A percentile compares a stretch with the other conserved stretches of the same genome.
Evolutionary conservation across 2,797 vertebrate genomes (phyloP).

Genomic region (Poeciliopsis turneri): DNA sequence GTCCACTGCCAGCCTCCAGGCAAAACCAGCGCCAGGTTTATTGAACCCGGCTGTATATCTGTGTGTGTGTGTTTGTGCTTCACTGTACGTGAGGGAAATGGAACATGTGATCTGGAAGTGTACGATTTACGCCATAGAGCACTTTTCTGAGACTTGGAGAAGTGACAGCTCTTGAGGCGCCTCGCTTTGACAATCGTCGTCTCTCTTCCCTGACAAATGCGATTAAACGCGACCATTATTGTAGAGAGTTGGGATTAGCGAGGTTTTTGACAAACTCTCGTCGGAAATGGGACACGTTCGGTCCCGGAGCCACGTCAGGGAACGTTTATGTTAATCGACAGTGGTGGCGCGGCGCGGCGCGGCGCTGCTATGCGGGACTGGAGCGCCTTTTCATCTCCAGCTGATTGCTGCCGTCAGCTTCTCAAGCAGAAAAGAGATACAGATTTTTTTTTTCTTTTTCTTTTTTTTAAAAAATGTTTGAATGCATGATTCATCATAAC

Average conservation of each 20-base stretch:
- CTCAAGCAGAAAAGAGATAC: slow-evolving; percentile 24
- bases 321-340: slow-evolving; percentile 54
- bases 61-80: slow-evolving; percentile 15
- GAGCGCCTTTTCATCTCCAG: slow-evolving; percentile 49
- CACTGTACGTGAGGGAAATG: slow-evolving; percentile 2
- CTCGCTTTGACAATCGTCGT: slow-evolving; percentile 49
- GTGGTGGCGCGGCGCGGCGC: slow-evolving; percentile 2
- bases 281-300: slow-evolving; percentile 56
- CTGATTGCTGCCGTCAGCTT: slow-evolving; percentile 30
- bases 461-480: slow-evolving; percentile 4
- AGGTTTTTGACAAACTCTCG: slow-evolving; percentile 55
- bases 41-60: slow-evolving; percentile 38
- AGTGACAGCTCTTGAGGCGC: slow-evolving; percentile 47
- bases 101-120: slow-evolving; percentile 46
- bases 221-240: slow-evolving; percentile 67
- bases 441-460: slow-evolving; percentile 11
- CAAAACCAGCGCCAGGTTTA: slow-evolving; percentile 47
- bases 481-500: slow-evolving; percentile 37
- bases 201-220: slow-evolving; percentile 69
- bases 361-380: slow-evolving; percentile 22
- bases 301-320: slow-evolving; percentile 41
- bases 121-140: slow-evolving; percentile 61
- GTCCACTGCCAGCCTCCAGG: slow-evolving; percentile 47
- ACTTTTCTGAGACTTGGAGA: slow-evolving; percentile 47
- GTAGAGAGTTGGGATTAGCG: slow-evolving; percentile 61